Conservation (phyloP, 2,113 vertebrate species). For the Physeter macrocephalus region DNA sequence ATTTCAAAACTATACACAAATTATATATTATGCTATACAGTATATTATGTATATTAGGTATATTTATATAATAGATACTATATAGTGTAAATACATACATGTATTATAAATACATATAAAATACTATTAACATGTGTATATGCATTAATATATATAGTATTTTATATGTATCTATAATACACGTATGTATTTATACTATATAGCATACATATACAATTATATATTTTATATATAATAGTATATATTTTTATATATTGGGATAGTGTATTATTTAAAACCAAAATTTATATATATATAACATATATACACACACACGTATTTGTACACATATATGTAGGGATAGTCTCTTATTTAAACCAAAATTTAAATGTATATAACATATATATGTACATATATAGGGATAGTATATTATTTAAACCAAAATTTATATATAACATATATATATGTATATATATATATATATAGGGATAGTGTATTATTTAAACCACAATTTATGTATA, state of each 20-base stretch:
- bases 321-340: background rate
- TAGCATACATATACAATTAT: too few relatives aligned
- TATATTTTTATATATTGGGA: background rate
- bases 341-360: background rate
- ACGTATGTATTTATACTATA: too few relatives aligned
- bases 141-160: too few relatives aligned
- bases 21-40: background rate
- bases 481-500: background rate
- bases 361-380: background rate
- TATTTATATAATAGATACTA: background rate
- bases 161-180: too few relatives aligned
- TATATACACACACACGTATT: background rate
- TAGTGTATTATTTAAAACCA: background rate
- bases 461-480: background rate
- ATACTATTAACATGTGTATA: background rate
- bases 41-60: background rate
- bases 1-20: background rate
- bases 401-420: background rate
- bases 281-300: background rate
- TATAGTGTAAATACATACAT: too few relatives aligned
- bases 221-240: too few relatives aligned
- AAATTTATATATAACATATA: background rate
- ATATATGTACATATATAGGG: background rate
- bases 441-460: background rate
- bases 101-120: background rate